These are phyloP conservation scores for Ypsolopha sequella DNA, from an alignment of 2,888 invertebrate species.

Conservation along the genomic window DNA sequence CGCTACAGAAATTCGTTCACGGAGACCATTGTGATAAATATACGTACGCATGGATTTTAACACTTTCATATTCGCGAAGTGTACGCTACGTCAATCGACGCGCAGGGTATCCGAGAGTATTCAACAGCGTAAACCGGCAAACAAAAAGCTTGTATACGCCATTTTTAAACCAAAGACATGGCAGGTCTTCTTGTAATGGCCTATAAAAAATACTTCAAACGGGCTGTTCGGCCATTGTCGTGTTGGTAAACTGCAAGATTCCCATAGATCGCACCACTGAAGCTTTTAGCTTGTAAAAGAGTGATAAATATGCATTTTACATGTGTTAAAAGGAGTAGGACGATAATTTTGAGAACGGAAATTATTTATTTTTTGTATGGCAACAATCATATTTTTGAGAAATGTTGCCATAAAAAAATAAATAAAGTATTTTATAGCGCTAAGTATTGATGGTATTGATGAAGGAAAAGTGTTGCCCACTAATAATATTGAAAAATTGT, in stretches of 20 bases:
- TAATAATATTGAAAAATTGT: too few species aligned
- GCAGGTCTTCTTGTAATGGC: slow-evolving; percentile 65
- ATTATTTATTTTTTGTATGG: slow-evolving; percentile 32
- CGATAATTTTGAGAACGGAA: slow-evolving; percentile 31
- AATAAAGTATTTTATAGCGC: slow-evolving; percentile 2
- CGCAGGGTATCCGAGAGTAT: slow-evolving; percentile 56
- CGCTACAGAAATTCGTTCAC: slow-evolving; percentile 62
- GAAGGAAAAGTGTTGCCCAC: too few species aligned
- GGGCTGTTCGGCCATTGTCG: slow-evolving; percentile 70
- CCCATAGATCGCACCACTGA: slow-evolving; percentile 67
- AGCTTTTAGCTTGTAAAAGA: slow-evolving; percentile 61
- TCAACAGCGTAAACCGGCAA: slow-evolving; percentile 71
- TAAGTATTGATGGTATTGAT: not conserved
- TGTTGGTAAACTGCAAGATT: slow-evolving; percentile 70
- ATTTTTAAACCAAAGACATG: slow-evolving; percentile 73
- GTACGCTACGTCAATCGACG: slow-evolving; percentile 47
- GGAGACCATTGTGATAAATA: slow-evolving; percentile 59
- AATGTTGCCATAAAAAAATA: slow-evolving; percentile 2
- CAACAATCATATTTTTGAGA: slow-evolving; percentile 18
- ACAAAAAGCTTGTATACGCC: slow-evolving; percentile 75
- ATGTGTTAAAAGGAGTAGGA: slow-evolving; percentile 64
- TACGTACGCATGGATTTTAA: slow-evolving; percentile 68
- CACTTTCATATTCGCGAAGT: slow-evolving; percentile 65
- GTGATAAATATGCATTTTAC: slow-evolving; percentile 63
- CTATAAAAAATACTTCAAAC: slow-evolving; percentile 67